Base-by-base conservation (phyloP, 2,888 invertebrate genomes). In the Epirrhoe tristata region DNA sequence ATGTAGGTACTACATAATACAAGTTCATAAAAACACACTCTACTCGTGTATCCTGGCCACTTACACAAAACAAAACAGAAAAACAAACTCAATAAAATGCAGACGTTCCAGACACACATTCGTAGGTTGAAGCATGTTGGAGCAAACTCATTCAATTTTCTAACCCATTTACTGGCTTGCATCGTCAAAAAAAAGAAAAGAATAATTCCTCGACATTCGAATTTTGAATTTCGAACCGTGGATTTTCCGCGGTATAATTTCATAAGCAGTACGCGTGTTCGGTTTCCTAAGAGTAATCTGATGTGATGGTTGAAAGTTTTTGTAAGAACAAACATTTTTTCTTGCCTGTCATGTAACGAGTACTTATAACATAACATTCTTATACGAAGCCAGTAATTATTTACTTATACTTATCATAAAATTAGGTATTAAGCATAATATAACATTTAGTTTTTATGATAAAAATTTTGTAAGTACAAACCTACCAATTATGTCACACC, bases 81-180 rank as follows among this genome's bases (percentile, higher is more conserved):
- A 75, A 79, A 77, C 77, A 78, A 81, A 77, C 78, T 67, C 79
- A 84, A 85, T 85, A 83, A 83, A 82, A 81, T 72, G 75, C 83
- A 84, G 85, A 88, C 85, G 86, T 85, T 85, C 82, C 81, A 79
- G 79, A 80, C 82, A 85, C 88, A 89, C 87, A 89, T 85, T 87
- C 88, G 87, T 88, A 79, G 86, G 82, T 84, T 82, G 83, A 76
- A 83, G 84, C 83, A 85, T 53, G 53, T 66, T 63, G 58, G 39
- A 39, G 55, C 82, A 85, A 80, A 84, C 82, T 91, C 90, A 93
- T 90, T 92, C 91, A 92, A 93, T 93, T 93, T 93, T 93, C 93
- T 93, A 93, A 93, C 93, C 93, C 93, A 93, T 93, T 93, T 93
- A 90, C 91, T 87, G 80, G 87, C 85, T 85, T 64, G 64, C 85